Base-by-base conservation (phyloP, 2,888 invertebrate genomes). In the Nysson spinosus region DNA sequence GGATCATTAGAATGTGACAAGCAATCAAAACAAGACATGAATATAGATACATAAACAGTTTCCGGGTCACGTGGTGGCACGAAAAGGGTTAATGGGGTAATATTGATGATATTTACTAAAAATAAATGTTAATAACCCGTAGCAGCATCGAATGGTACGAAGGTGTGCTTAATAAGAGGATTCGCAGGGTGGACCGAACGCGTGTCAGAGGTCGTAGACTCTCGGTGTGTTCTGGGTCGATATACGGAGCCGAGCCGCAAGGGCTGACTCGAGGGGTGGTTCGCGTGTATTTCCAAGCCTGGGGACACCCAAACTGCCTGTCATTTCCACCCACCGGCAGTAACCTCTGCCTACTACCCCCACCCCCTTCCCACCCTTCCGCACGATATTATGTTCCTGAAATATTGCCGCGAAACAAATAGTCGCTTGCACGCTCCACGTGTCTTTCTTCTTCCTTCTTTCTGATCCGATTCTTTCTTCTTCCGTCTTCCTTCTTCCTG, bases 291-390 rank as follows among this genome's bases (percentile, higher is more conserved):
- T 43, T 62, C 30, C 32, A n/a, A n/a, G 30, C 42, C 52, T 51
- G 67, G 69, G 67, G 67, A 58, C 62, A 69, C 55, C 60, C 63
- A 65, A 75, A 72, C 75, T 75, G 72, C 69, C 75, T 75, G 75
- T 75, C 75, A 75, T 75, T 75, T 75, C 72, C 75, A 75, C 57
- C 60, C 67, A 46, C 52, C 54, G 16, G 43, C 54, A 50, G 26
- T n/a, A 61, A 26, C 54, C 44, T 57, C 66, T 43, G 40, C 54
- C 60, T 46, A 52, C 63, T 34, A 46, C 2, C 69, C 17, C 51
- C 26, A 44, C 57, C 57, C 46, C 35, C 47, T 32, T 22, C 26
- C 55, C 50, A 24, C 22, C 26, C 39, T 22, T 32, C 56, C 40
- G 19, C 47, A 30, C 64, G 55, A 73, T 74, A 71, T 73, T 64